Evolutionary conservation across 1,140 invertebrate species (phyloP).

Genomic region (Stegodyphus mimosarum): DNA sequence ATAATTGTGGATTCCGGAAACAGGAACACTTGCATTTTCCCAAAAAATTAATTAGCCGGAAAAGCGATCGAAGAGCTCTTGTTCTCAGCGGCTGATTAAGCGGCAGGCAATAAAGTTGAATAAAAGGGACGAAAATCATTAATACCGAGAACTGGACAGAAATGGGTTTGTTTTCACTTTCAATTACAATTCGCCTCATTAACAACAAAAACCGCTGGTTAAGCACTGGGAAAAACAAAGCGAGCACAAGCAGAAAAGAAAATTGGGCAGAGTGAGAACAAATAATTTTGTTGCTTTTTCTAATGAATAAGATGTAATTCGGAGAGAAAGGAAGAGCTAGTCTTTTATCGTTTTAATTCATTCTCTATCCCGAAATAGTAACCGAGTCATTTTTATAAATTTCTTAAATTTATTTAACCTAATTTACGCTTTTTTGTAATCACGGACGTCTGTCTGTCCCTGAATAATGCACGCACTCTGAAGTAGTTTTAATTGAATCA

Average conservation of each 20-base stretch:
- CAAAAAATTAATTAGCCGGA: conserved; percentile 53
- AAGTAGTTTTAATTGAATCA: too few relatives aligned
- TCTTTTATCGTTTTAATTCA: too few relatives aligned
- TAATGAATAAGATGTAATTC: too few relatives aligned
- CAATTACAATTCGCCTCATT: conserved; percentile 42
- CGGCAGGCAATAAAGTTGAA: background rate
- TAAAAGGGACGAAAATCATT: conserved; percentile 7
- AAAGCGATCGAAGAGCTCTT: conserved; percentile 26
- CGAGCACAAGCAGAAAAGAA: background rate
- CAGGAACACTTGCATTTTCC: conserved; percentile 14
- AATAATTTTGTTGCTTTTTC: too few relatives aligned
- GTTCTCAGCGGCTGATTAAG: background rate
- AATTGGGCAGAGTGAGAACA: background rate
- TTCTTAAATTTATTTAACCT: too few relatives aligned
- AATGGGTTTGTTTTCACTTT: conserved; percentile 51
- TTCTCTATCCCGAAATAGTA: too few relatives aligned
- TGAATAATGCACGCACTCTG: too few relatives aligned
- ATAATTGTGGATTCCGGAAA: background rate
- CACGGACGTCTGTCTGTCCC: too few relatives aligned
- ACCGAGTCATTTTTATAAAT: too few relatives aligned
- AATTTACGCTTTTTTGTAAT: too few relatives aligned
- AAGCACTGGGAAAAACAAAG: conserved; percentile 49
- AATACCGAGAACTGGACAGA: conserved; percentile 10
- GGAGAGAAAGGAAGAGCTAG: too few relatives aligned
- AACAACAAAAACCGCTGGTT: conserved; percentile 45